Evolutionary conservation across 2,797 vertebrate species (phyloP).

Genomic region (Microhierax caerulescens): DNA sequence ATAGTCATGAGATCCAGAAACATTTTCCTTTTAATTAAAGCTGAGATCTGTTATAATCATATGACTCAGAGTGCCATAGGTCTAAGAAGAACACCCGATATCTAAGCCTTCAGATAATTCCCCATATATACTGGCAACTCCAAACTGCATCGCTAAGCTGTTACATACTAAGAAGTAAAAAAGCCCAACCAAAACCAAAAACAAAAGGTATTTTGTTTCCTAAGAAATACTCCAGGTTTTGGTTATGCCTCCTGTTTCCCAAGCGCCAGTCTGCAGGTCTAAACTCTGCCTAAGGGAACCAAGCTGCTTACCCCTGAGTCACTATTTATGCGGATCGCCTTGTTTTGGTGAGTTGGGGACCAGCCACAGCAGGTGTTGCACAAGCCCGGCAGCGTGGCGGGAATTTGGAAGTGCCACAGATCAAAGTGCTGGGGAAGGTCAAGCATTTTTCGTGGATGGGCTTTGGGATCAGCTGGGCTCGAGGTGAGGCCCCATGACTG

Average conservation of each 20-base stretch:
- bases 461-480: not conserved
- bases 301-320: not conserved
- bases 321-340: not conserved
- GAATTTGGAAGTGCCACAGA: not conserved
- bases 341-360: not conserved
- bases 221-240: not conserved
- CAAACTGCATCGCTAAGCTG: not conserved
- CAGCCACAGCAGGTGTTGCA: not conserved
- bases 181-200: not conserved
- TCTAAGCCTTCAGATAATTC: not conserved
- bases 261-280: not conserved
- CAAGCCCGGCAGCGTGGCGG: accelerated
- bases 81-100: not conserved
- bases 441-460: not conserved
- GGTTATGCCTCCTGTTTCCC: not conserved
- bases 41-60: not conserved
- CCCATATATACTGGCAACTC: not conserved
- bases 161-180: not conserved
- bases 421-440: not conserved
- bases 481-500: not conserved
- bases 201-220: not conserved
- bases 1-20: not conserved
- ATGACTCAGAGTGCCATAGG: not conserved
- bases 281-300: not conserved
- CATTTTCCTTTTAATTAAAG: not conserved